Evolutionary conservation across 2,113 vertebrate species (phyloP), one percentile per base, ranked within the genome.

Genomic region (Bos indicus): DNA sequence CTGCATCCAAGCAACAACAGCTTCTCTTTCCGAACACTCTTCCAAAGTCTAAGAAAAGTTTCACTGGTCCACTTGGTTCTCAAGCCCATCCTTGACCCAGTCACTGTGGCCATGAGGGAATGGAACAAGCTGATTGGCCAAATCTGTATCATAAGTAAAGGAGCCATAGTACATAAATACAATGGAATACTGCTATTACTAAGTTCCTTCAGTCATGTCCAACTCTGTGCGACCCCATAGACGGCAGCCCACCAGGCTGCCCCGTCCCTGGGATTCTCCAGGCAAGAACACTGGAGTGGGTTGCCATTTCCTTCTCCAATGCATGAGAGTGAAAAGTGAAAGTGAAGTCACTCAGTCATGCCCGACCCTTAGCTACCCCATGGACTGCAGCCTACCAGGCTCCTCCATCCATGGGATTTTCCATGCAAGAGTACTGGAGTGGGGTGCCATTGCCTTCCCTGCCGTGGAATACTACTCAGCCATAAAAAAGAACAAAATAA

Each of bases 201-300:
- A 62, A 62, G 60, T 30, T 6, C 3, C 60, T 62, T 62, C 60
- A 30, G 60, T 62, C 1, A 1, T 30, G 60, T 62, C 60, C 0
- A 0, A 30, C 13, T 7, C 60, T 62, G 6, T 62, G 60, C 2
- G 0, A 30, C 13, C 28, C 28, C 60, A 62, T 6, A 62, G 59
- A 62, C 7, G 6, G 28, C 59, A 60, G 26, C 59, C 26, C 28
- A 60, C 26, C 59, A 60, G 26, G 59, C 59, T 28, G 1, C 59
- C 6, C 59, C 5, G 1, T 60, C 12, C 59, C 28, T 60, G 11
- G 26, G 59, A 28, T 28, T 60, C 13, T 60, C 26, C 26, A 60
- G 59, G 12, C 26, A 60, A 60, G 26, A 60, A 13, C 28, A 60
- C 59, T 14, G 26, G 59, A 60, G 26, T 26, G 25, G 59, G 26